These are phyloP conservation scores for Philotrypesis tridentata DNA, from an alignment of 1,140 invertebrate species.

Conservation along the genomic window DNA sequence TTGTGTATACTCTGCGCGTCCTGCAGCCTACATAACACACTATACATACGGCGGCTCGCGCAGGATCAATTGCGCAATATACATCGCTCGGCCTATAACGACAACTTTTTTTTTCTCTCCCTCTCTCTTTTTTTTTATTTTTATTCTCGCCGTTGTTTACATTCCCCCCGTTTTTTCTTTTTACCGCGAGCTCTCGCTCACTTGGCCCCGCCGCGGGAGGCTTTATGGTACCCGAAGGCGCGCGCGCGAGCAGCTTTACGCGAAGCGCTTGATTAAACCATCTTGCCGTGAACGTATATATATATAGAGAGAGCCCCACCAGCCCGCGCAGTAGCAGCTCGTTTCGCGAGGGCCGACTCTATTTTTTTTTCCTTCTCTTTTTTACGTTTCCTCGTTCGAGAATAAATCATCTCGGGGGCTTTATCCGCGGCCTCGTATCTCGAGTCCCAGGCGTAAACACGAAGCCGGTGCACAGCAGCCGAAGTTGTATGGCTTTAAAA, in stretches of 20 bases:
- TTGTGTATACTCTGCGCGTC: background rate
- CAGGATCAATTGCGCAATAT: constrained; percentile 16
- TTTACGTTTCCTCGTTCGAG: background rate
- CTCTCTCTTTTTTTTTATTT: too few relatives aligned
- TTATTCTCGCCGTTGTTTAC: too few relatives aligned
- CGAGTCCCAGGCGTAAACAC: background rate
- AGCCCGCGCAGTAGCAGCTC: background rate
- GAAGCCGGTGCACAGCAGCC: too few relatives aligned
- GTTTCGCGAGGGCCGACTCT: background rate
- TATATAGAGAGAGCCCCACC: too few relatives aligned
- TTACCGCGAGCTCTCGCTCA: too few relatives aligned
- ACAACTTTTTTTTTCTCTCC: background rate
- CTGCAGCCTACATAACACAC: too few relatives aligned
- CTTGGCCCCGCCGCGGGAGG: too few relatives aligned
- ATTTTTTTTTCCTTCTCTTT: background rate
- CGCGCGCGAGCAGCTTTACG: too few relatives aligned
- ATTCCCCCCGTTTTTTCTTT: too few relatives aligned
- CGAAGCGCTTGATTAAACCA: background rate
- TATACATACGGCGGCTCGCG: too few relatives aligned
- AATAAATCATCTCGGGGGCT: background rate
- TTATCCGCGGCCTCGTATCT: background rate
- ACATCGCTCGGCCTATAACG: background rate
- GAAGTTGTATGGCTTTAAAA: background rate
- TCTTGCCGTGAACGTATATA: background rate
- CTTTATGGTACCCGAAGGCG: background rate